Base-by-base conservation (phyloP, 37 sponge, comb jelly and placozoan genomes). In the Chondrilla cf. caribensis region DNA sequence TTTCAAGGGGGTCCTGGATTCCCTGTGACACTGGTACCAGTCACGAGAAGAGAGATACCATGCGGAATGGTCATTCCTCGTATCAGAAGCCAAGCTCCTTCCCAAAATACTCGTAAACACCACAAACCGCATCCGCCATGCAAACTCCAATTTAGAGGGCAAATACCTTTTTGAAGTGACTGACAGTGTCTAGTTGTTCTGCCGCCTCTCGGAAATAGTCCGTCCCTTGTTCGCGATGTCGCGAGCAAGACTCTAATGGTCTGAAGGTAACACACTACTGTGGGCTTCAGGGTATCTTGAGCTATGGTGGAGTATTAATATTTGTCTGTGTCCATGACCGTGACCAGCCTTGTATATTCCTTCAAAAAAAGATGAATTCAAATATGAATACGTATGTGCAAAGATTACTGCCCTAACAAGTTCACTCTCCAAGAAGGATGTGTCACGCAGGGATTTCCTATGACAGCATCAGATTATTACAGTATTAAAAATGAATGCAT, bases 131-230 rank as follows among this genome's bases (percentile, higher is more conserved):
- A n/a, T 17, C 68, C 17, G 68, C 33, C 0, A 33, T 17, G 4
- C 35, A 31, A 3, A 28, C 68, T 31, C 17, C 68, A 31, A 67
- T 67, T 8, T 67, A 18, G 68, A 32, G 32, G 31, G 31, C 29
- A 28, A 4, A 67, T 18, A 67, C 68, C 35, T 67, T 33, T 33
- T 8, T 67, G 35, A 6, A 67, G 2, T 33, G 7, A 7, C 35
- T 67, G n/a, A n/a, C n/a, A n/a, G n/a, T n/a, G 32, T 67, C 35
- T 1, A 67, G 31, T 33, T 67, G 68, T 2, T 67, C 68, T 67
- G 68, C 68, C 15, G 68, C 68, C 35, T 67, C 68, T 25, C 68
- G n/a, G 35, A 67, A 26, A 4, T 67, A 67, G 32, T 28, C 68
- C 33, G 29, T 67, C 26, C 68, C 68, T 4, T 8, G 14, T 8